These are phyloP conservation scores for Phyllostomus hastatus DNA, from an alignment of 2,113 vertebrate genomes.

Conservation along the genomic window DNA sequence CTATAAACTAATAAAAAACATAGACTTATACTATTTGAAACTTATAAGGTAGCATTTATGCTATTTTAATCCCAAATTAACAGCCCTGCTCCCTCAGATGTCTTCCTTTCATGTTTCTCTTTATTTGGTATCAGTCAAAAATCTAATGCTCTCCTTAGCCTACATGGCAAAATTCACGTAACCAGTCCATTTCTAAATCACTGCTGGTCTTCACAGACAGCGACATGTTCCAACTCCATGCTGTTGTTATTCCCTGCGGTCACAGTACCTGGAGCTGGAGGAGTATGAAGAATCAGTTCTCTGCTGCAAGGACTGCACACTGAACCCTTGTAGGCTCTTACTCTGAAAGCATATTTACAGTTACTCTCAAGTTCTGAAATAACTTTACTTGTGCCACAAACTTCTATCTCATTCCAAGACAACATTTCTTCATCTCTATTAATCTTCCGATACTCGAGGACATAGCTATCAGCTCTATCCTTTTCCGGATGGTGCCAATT, in stretches of 20 bases:
- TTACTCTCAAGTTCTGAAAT: constrained; percentile 86
- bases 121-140: background rate
- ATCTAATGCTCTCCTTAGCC: background rate
- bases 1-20: background rate
- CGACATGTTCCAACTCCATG: rapidly evolving
- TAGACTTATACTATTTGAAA: background rate
- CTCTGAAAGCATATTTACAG: constrained; percentile 90
- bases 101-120: background rate
- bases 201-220: background rate
- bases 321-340: constrained; percentile 88
- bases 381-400: constrained; percentile 84
- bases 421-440: constrained; percentile 80
- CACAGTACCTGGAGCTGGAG: constrained; percentile 91
- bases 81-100: background rate
- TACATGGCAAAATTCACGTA: background rate
- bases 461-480: constrained; percentile 87
- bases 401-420: constrained; percentile 85
- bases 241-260: background rate
- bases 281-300: constrained; percentile 89
- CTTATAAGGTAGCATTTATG: background rate
- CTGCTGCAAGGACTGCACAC: constrained; percentile 90
- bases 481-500: constrained; percentile 90
- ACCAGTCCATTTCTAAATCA: background rate
- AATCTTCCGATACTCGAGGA: constrained; percentile 91
- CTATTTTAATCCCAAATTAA: background rate